Conservation (phyloP, 2,888 invertebrate species). For the Celastrina argiolus region DNA sequence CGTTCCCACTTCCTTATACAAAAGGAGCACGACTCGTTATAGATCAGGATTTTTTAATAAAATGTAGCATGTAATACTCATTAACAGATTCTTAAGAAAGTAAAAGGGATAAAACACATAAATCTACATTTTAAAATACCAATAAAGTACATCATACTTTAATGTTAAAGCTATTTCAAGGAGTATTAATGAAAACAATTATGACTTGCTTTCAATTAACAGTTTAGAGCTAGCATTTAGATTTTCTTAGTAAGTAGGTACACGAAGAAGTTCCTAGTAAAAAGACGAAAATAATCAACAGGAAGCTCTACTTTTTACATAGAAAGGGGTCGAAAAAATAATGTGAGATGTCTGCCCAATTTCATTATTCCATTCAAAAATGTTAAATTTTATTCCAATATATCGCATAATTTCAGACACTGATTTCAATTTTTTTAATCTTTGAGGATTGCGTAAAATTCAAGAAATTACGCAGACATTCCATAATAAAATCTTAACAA, state of each 20-base stretch:
- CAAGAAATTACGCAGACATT: not conserved
- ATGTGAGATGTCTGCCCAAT: not conserved
- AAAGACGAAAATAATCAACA: not conserved
- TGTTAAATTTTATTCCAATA: not conserved
- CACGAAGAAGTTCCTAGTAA: not conserved
- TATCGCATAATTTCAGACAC: not conserved
- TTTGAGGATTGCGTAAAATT: not conserved
- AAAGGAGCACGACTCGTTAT: conserved; percentile 41
- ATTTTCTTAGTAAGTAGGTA: too few relatives aligned
- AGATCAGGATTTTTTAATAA: conserved; percentile 34
- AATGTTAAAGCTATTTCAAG: too few relatives aligned
- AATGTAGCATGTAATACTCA: not conserved
- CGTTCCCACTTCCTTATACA: conserved; percentile 39
- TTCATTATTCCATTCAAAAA: not conserved
- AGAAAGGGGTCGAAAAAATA: not conserved
- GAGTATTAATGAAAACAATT: too few relatives aligned
- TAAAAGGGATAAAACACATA: too few relatives aligned
- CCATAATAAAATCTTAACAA: conserved; percentile 2
- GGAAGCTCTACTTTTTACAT: not conserved
- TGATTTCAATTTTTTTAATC: too few relatives aligned
- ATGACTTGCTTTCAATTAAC: too few relatives aligned
- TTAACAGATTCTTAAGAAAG: too few relatives aligned
- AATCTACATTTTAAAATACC: too few relatives aligned
- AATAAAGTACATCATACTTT: too few relatives aligned
- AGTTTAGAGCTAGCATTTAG: too few relatives aligned